These are phyloP conservation scores for Smutsia temminckii DNA, from an alignment of 2,797 vertebrate genomes.

Conservation along the genomic window DNA sequence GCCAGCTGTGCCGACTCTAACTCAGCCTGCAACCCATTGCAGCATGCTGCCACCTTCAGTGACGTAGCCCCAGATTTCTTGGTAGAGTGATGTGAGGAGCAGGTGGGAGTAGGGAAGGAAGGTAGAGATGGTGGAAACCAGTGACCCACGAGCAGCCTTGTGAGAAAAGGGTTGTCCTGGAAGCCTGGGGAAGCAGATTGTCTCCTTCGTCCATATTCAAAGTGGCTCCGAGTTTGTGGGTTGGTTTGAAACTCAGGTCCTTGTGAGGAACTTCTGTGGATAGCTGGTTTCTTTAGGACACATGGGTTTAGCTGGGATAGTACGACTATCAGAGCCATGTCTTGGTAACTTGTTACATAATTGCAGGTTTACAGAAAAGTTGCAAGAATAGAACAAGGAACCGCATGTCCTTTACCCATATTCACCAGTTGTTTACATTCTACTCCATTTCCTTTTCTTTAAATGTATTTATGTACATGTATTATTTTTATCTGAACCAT, in stretches of 20 bases:
- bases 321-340: neutral
- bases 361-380: neutral
- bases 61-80: neutral
- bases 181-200: neutral
- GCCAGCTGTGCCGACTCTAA: no score
- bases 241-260: neutral
- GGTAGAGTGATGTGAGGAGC: no score
- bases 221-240: neutral
- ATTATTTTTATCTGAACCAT: neutral
- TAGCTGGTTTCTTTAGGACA: neutral
- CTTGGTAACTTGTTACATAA: neutral
- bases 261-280: neutral
- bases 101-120: no score
- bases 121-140: no score
- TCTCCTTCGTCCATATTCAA: neutral
- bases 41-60: neutral
- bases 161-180: neutral
- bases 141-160: neutral
- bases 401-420: neutral
- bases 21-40: neutral
- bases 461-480: neutral
- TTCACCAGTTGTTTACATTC: neutral
- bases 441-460: neutral
- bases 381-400: neutral
- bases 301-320: neutral